Conservation (phyloP, 2,113 vertebrate species). For the Heterotis niloticus region DNA sequence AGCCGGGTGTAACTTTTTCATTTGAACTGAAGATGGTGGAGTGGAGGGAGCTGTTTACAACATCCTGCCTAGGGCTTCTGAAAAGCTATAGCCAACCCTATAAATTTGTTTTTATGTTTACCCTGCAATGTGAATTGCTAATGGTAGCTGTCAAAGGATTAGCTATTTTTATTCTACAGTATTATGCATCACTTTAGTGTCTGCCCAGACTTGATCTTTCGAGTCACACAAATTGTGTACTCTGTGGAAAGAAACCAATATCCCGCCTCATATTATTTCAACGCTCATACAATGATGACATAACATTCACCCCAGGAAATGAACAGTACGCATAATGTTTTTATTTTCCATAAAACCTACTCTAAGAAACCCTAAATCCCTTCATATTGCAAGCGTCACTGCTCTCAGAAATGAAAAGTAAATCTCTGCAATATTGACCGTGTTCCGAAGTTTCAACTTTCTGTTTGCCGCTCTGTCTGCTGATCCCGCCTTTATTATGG, state of each 20-base stretch:
- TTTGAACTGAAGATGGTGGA: too few species aligned
- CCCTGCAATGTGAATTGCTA: too few species aligned
- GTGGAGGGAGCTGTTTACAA: too few species aligned
- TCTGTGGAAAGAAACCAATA: background rate
- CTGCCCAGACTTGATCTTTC: background rate
- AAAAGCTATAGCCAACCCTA: too few species aligned
- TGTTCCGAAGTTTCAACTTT: background rate
- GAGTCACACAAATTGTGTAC: background rate
- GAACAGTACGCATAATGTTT: background rate
- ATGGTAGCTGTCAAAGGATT: too few species aligned
- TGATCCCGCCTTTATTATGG: background rate
- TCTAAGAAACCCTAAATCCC: background rate
- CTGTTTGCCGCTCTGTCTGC: background rate
- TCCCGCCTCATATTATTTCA: background rate
- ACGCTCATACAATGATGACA: background rate
- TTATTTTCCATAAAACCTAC: background rate
- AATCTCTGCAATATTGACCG: slow-evolving; percentile 16
- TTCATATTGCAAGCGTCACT: background rate
- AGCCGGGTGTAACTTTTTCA: too few species aligned
- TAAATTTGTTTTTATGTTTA: too few species aligned
- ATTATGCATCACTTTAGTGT: background rate
- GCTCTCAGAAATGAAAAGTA: background rate
- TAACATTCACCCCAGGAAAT: background rate
- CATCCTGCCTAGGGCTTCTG: too few species aligned
- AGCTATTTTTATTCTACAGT: background rate